Percentiles rank a stretch among this genome's conserved stretches.
Evolutionary conservation across 2,888 invertebrate species (phyloP).

Genomic region (Eilema caniola): DNA sequence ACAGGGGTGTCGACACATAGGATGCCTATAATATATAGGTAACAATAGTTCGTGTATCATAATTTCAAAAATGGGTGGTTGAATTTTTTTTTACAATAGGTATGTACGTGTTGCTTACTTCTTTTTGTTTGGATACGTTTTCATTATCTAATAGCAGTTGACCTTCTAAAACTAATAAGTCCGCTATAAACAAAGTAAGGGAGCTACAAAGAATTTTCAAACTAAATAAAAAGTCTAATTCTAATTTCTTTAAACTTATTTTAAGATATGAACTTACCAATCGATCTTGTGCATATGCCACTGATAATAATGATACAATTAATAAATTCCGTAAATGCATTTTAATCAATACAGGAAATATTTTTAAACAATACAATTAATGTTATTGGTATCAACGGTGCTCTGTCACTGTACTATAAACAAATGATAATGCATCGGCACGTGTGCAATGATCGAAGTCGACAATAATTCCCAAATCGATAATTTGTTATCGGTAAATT

Average conservation of each 20-base stretch:
- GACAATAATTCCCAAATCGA: conserved; percentile 48
- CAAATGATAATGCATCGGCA: conserved; percentile 70
- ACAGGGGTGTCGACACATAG: no score
- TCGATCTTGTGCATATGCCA: conserved; percentile 71
- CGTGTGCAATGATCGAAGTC: conserved; percentile 58
- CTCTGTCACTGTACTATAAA: conserved; percentile 60
- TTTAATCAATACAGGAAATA: conserved; percentile 66
- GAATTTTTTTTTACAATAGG: not conserved
- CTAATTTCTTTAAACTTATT: not conserved
- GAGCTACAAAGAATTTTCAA: conserved; percentile 24
- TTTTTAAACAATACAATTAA: conserved; percentile 56
- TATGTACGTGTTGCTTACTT: not conserved
- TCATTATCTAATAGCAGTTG: conserved; percentile 13
- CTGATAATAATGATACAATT: conserved; percentile 59
- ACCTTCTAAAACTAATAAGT: conserved; percentile 37
- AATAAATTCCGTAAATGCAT: conserved; percentile 64
- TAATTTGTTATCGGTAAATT: conserved; percentile 40
- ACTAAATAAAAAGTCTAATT: not conserved
- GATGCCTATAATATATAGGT: not conserved
- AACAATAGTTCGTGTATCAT: not conserved
- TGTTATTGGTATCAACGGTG: conserved; percentile 44
- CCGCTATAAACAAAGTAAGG: conserved; percentile 33
- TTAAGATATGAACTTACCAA: conserved; percentile 62
- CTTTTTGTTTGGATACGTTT: conserved; percentile 8
- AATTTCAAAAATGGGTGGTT: not conserved